phyloP scores from a whole-genome alignment of 2,888 invertebrate genomes.

The Drosophila testacea region DNA sequence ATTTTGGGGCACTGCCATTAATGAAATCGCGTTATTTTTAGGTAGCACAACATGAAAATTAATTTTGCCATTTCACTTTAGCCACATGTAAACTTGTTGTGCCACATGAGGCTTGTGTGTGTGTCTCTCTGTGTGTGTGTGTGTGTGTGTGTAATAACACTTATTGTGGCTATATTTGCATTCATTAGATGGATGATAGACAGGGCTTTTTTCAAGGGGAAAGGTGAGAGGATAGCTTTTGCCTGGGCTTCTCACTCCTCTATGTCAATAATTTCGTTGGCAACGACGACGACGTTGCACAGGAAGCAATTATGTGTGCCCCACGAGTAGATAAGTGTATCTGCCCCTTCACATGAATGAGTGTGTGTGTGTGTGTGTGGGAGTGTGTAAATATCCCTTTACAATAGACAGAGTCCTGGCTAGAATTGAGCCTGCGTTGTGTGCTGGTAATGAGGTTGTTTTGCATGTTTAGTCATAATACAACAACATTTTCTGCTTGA shows the following conservation, averaged over 20 bases:
- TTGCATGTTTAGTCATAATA: conserved; percentile 72
- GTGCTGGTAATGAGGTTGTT: conserved; percentile 73
- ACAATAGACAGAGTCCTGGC: conserved; percentile 36
- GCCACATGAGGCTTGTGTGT: neutral
- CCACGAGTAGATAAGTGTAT: conserved; percentile 37
- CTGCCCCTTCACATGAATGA: conserved; percentile 6
- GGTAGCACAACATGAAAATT: conserved; percentile 60
- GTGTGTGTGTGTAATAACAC: conserved; percentile 46
- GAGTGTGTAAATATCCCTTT: conserved; percentile 36
- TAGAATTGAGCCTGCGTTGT: conserved; percentile 1
- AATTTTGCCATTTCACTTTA: conserved; percentile 56
- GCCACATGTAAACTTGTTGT: conserved; percentile 24
- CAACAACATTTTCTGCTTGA: conserved; percentile 43
- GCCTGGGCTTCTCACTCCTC: neutral
- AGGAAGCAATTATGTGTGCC: conserved; percentile 68
- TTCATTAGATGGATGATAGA: conserved; percentile 62
- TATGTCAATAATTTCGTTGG: conserved; percentile 69
- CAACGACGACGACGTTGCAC: conserved; percentile 37
- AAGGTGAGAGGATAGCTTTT: neutral
- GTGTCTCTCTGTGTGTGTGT: neutral
- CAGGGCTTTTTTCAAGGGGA: conserved; percentile 10
- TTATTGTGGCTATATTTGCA: conserved; percentile 61
- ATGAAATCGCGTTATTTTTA: conserved; percentile 64
- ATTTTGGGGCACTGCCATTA: conserved; percentile 40
- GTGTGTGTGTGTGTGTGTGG: conserved; percentile 22